A percentile compares a stretch with the other conserved stretches of the same genome.
Evolutionary conservation across 2,888 invertebrate species (phyloP).

Genomic region (Aphodius sticticus): DNA sequence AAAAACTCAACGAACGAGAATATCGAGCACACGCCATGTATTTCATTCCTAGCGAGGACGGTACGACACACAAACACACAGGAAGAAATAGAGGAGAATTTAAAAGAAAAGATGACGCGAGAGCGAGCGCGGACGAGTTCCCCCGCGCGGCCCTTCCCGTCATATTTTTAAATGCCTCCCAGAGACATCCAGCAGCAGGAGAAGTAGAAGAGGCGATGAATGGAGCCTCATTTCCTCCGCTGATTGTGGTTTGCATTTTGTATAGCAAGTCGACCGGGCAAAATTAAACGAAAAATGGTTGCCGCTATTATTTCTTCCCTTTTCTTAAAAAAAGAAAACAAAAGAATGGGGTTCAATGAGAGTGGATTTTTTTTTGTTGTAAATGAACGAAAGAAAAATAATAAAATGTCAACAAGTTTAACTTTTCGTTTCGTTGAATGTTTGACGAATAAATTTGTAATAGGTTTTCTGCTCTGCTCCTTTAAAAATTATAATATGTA

Average conservation of each 20-base stretch:
- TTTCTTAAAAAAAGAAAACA: neutral
- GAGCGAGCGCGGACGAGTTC: neutral
- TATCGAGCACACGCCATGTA: neutral
- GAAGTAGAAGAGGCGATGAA: slow-evolving; percentile 48
- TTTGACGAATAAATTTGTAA: too few species aligned
- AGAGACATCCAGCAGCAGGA: neutral
- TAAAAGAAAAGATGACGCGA: neutral
- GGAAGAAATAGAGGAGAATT: slow-evolving; percentile 8
- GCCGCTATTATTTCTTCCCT: neutral
- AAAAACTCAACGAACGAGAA: neutral
- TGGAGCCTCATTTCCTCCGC: slow-evolving; percentile 56
- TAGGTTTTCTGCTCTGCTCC: neutral
- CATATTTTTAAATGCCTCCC: slow-evolving; percentile 4
- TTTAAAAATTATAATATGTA: neutral
- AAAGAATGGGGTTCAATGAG: neutral
- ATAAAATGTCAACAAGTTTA: neutral
- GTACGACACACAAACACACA: slow-evolving; percentile 10
- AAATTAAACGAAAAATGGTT: slow-evolving; percentile 30
- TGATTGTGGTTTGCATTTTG: slow-evolving; percentile 54
- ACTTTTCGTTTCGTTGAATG: neutral
- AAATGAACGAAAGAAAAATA: neutral
- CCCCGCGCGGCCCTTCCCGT: neutral
- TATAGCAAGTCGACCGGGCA: slow-evolving; percentile 39
- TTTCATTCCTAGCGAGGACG: neutral
- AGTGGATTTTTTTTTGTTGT: neutral